phyloP scores from a whole-genome alignment of 2,797 vertebrate genomes.

The Trachops cirrhosus region DNA sequence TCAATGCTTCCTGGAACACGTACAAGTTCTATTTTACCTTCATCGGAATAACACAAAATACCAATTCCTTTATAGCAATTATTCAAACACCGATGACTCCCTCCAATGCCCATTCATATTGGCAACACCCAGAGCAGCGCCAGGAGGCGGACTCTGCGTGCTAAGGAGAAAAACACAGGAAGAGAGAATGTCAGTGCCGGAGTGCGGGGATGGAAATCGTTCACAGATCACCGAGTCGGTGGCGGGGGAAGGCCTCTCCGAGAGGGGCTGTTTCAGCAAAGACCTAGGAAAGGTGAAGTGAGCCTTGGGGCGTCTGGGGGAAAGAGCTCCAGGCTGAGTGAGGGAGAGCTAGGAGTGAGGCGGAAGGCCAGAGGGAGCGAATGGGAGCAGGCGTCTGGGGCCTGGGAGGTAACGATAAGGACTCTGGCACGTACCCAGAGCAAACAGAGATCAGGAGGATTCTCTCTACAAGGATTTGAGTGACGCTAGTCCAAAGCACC shows the following conservation, averaged over 20 bases:
- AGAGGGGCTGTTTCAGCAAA: not conserved
- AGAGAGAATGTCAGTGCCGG: not conserved
- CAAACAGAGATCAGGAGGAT: not conserved
- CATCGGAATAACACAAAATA: not conserved
- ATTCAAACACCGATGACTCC: not conserved
- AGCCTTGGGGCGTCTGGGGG: not conserved
- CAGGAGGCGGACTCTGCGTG: not conserved
- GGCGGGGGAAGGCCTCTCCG: not conserved
- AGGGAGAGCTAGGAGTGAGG: not conserved
- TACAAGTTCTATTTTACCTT: constrained; percentile 27
- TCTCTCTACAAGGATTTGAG: not conserved
- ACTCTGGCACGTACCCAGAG: not conserved
- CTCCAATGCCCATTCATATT: not conserved
- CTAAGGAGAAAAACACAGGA: not conserved
- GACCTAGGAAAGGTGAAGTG: not conserved
- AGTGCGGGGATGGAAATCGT: not conserved
- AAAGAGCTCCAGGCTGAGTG: not conserved
- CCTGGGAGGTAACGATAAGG: not conserved
- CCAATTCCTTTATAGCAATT: not conserved
- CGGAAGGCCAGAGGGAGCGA: not conserved
- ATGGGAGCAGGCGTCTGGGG: not conserved
- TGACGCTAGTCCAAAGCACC: not conserved
- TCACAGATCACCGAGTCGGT: not conserved
- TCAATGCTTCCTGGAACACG: not conserved
- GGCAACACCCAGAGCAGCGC: not conserved